Conservation (phyloP, 2,888 invertebrate genomes). For the Leucozona laternaria region DNA sequence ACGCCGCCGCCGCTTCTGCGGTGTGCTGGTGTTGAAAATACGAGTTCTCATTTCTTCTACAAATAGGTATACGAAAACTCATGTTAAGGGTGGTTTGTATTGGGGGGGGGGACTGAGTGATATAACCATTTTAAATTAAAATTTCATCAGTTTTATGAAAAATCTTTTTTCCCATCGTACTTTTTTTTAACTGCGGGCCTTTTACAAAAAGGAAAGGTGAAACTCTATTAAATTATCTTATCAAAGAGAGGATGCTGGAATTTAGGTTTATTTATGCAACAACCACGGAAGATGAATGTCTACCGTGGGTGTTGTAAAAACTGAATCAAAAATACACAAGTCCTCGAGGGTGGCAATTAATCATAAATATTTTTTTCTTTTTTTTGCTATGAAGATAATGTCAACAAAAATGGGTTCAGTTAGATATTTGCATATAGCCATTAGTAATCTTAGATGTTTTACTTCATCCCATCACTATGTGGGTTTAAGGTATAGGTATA, state of each 20-base stretch:
- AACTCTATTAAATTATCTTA: slow-evolving; percentile 68
- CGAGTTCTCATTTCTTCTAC: slow-evolving; percentile 10
- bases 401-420: slow-evolving; percentile 84
- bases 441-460: slow-evolving; percentile 70
- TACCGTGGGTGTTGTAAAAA: slow-evolving; percentile 67
- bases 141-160: slow-evolving; percentile 64
- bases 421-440: slow-evolving; percentile 79
- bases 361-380: slow-evolving; percentile 59
- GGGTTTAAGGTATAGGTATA: slow-evolving; percentile 10
- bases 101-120: too few relatives aligned
- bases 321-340: slow-evolving; percentile 57
- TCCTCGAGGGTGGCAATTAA: slow-evolving; percentile 68
- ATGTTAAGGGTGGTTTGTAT: slow-evolving; percentile 6
- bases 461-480: slow-evolving; percentile 44
- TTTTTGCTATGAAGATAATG: slow-evolving; percentile 80
- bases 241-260: slow-evolving; percentile 44
- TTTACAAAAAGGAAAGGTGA: slow-evolving; percentile 43
- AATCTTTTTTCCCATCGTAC: slow-evolving; percentile 46
- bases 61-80: neutral
- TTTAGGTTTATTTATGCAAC: slow-evolving; percentile 44
- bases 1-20: neutral
- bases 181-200: neutral
- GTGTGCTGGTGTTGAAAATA: slow-evolving; percentile 15
- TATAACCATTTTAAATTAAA: slow-evolving; percentile 66
- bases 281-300: slow-evolving; percentile 67